Evolutionary conservation across 1,140 invertebrate species (phyloP).

Genomic region (Musca domestica): DNA sequence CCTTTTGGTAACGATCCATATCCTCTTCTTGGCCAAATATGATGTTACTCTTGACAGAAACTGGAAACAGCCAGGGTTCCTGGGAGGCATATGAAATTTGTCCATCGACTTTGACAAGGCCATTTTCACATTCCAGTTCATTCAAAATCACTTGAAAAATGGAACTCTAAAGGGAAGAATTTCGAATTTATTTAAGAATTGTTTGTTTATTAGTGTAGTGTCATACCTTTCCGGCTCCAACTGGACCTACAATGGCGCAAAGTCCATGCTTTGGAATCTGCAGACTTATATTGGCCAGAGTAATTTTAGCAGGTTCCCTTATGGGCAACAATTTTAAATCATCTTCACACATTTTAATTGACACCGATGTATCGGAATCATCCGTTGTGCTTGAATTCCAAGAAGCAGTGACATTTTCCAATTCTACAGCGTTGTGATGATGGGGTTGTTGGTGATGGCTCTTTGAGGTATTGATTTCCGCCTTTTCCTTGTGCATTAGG

Average conservation of each 20-base stretch:
- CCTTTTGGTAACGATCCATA: slow-evolving; percentile 61
- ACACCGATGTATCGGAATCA: slow-evolving; percentile 47
- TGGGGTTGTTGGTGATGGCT: neutral
- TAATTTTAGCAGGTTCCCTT: slow-evolving; percentile 46
- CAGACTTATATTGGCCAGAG: slow-evolving; percentile 56
- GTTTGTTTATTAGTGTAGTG: neutral
- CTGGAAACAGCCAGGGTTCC: slow-evolving; percentile 69
- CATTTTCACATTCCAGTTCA: slow-evolving; percentile 65
- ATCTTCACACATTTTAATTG: slow-evolving; percentile 54
- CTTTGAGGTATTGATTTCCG: neutral
- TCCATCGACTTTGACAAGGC: slow-evolving; percentile 65
- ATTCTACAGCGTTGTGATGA: slow-evolving; percentile 23
- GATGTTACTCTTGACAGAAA: slow-evolving; percentile 73
- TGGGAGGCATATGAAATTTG: slow-evolving; percentile 75
- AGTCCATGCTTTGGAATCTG: slow-evolving; percentile 58
- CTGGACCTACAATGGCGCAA: slow-evolving; percentile 70
- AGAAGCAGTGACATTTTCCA: slow-evolving; percentile 34
- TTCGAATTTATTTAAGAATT: neutral
- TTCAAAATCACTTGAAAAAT: slow-evolving; percentile 68
- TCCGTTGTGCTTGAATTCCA: slow-evolving; percentile 28
- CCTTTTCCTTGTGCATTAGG: neutral
- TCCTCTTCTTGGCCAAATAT: slow-evolving; percentile 71
- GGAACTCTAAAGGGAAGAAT: slow-evolving; percentile 55
- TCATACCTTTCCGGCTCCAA: slow-evolving; percentile 75
- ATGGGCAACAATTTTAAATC: slow-evolving; percentile 52